Base-by-base conservation (phyloP, 2,797 vertebrate genomes). In the Ctenopoma kingsleyae region DNA sequence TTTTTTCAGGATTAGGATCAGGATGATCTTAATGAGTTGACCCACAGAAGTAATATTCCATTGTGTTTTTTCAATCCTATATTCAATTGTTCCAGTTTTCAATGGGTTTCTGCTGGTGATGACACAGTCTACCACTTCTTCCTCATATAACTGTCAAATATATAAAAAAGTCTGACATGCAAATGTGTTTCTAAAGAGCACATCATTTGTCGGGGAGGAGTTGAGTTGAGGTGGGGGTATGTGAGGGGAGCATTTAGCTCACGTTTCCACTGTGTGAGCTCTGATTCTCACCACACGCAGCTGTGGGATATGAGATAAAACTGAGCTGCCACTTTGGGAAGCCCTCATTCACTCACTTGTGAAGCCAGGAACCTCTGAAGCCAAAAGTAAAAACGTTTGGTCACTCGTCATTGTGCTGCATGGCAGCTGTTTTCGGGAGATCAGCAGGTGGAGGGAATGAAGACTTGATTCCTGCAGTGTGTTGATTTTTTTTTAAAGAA, bases 211-310 rank as follows among this genome's bases (percentile, higher is more conserved):
- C 9, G 52, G 87, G 89, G 89, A 88, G 88, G 90, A 87, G 88
- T 84, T 89, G 74, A 64, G 85, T 62, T 65, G 79, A 78, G 85
- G 82, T 81, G 84, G 83, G 84, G 77, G 77, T 73, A 36, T 54
- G 78, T 71, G 82, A 84, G 71, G 75, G 83, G 79, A 84, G 76
- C 81, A 76, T 90, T 94, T 87, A 92, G 85, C 84, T 95, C 93
- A 92, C 82, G 86, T 90, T 88, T 85, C 76, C 79, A 62, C 84
- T 67, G 72, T 86, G 78, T 71, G 83, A 69, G 78, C 74, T 69
- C 78, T 88, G 88, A 83, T 83, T 91, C 87, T 85, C 61, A 44
- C 61, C 67, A 66, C 74, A 73, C 56, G 52, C 85, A 85, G 85
- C 88, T 74, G 84, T 78, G 78, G 86, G 83, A 73, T 72, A 40